Base-by-base conservation (phyloP, 92 coral and sea anemone species). In the Parazoanthus darwini region DNA sequence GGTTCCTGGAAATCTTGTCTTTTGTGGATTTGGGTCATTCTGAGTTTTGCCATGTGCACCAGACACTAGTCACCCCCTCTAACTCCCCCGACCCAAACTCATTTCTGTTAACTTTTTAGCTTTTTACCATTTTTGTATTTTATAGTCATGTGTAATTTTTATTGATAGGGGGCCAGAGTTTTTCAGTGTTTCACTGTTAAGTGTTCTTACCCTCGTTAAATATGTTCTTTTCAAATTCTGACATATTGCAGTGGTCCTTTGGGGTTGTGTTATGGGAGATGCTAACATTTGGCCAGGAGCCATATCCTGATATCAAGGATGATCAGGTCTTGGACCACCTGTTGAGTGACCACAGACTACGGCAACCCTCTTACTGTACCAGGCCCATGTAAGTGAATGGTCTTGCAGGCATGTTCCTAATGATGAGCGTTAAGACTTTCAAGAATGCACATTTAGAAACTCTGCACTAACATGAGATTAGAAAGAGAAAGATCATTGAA, bases 201-300 rank as follows among this genome's bases (percentile, higher is more conserved):
- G 33, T 29, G 33, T 29, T 29, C 0, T 29, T 29, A 29, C 33
- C 33, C 33, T 29, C 20, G 7, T 48, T 48, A 6, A 6, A 46
- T 46, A 29, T 46, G 39, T 48, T 35, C 6, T 67, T 43, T 46
- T 25, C n/a, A 0, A 42, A 59, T 68, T 85, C 42, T 51, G 36
- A 26, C 86, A 65, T n/a, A 39, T n/a, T 15, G 25, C 82, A 94
- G 98, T 94, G 95, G 95, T 93, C 95, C 16, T 94, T 94, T 91
- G 98, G 98, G 88, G 94, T 90, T 35, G 89, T 94, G 8, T 81
- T 94, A 14, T 94, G 98, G 98, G 95, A 94, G 88, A 82, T 94
- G 26, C 89, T 93, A 5, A 92, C 93, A 11, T 88, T 66, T 29
- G 95, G 94, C 3, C 85, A 91, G 63, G 84, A 89, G 71, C 93